Evolutionary conservation across 2,888 invertebrate species (phyloP).

Genomic region (Liopterus haemorrhoidalis): DNA sequence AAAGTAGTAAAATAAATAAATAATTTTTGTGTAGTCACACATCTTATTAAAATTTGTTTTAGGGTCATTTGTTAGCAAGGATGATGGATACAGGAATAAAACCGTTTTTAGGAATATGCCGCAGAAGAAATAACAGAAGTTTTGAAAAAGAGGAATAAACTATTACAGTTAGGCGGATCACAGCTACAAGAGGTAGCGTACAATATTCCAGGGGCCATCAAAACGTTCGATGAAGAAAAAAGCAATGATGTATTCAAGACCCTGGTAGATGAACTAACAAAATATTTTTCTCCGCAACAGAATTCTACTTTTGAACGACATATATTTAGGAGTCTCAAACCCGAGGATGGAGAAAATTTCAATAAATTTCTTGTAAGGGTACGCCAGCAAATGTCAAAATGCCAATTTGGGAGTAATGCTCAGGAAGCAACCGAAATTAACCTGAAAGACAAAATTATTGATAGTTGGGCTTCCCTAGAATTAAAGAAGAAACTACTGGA

Average conservation of each 20-base stretch:
- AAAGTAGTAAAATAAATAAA: no score
- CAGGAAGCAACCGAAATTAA: slow-evolving; percentile 14
- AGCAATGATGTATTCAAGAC: slow-evolving; percentile 10
- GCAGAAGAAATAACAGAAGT: slow-evolving; percentile 31
- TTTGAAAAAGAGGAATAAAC: slow-evolving; percentile 31
- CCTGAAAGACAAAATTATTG: slow-evolving; percentile 13
- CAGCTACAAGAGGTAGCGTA: slow-evolving; percentile 32
- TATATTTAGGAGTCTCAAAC: slow-evolving; percentile 34
- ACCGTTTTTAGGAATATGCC: no score
- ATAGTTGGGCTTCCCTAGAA: slow-evolving; percentile 15
- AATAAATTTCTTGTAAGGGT: slow-evolving; percentile 34
- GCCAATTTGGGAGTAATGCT: slow-evolving; percentile 29
- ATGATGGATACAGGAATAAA: no score
- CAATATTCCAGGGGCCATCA: slow-evolving; percentile 11
- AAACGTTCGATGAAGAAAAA: background rate
- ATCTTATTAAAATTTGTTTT: no score
- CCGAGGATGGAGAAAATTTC: slow-evolving; percentile 34
- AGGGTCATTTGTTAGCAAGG: no score
- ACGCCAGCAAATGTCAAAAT: slow-evolving; percentile 36
- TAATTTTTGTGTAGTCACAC: no score
- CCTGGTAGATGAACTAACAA: slow-evolving; percentile 5
- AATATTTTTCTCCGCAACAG: slow-evolving; percentile 28
- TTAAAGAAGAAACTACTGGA: slow-evolving; percentile 16
- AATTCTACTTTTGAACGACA: slow-evolving; percentile 38
- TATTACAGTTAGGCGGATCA: slow-evolving; percentile 34